These are phyloP conservation scores for Coleophora flavipennella DNA, from an alignment of 2,888 invertebrate species.

Conservation along the genomic window DNA sequence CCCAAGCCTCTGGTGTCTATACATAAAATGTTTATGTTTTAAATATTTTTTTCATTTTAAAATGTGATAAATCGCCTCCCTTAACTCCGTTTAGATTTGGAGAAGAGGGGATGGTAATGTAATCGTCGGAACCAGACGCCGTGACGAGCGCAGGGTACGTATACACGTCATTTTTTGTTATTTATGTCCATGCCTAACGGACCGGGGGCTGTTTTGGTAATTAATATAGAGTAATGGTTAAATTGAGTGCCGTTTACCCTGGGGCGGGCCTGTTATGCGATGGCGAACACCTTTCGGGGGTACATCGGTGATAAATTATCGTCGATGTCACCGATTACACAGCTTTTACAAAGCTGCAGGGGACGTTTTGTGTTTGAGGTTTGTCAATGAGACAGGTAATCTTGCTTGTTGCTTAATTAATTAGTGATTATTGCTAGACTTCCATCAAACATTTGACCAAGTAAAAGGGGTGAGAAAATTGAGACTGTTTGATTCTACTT, in stretches of 20 bases:
- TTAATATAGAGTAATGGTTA: conserved; percentile 57
- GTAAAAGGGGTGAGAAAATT: too few species aligned
- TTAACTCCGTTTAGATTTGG: conserved; percentile 41
- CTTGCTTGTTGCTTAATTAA: too few species aligned
- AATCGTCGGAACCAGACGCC: conserved; percentile 68
- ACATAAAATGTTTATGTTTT: too few species aligned
- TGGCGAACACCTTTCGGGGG: conserved; percentile 45
- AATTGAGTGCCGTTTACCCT: conserved; percentile 51
- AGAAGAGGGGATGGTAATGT: conserved; percentile 35
- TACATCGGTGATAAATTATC: conserved; percentile 30
- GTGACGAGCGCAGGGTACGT: conserved; percentile 76
- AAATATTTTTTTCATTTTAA: conserved; percentile 32
- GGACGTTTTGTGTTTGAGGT: conserved; percentile 2
- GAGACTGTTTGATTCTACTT: too few species aligned
- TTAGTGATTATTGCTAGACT: too few species aligned
- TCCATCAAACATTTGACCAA: too few species aligned
- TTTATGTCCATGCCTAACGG: conserved; percentile 47
- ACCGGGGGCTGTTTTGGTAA: conserved; percentile 45
- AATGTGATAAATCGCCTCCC: conserved; percentile 49
- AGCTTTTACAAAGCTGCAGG: conserved; percentile 4
- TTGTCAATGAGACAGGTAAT: neutral
- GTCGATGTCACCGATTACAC: conserved; percentile 33
- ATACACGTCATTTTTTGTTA: conserved; percentile 46
- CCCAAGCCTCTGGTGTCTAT: conserved; percentile 31
- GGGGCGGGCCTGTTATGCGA: conserved; percentile 30